phyloP scores from a whole-genome alignment of 2,888 invertebrate genomes.

The Margaritifera margaritifera region DNA sequence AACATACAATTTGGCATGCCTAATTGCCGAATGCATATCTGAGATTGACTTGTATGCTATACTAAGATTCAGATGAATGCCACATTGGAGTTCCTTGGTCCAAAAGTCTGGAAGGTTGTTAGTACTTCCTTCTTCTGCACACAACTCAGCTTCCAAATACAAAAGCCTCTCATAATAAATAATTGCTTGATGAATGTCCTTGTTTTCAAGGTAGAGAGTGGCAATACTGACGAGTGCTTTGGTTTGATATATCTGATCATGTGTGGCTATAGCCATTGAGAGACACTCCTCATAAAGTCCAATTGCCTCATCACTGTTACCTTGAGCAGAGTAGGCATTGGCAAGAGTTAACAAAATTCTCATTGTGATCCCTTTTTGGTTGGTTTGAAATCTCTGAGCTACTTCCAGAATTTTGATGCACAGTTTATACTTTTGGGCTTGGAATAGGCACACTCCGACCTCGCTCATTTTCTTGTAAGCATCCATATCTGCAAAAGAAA shows the following conservation, averaged over 20 bases:
- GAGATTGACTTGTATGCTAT: constrained; percentile 70
- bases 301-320: constrained; percentile 61
- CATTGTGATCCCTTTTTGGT: constrained; percentile 69
- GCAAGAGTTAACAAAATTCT: constrained; percentile 64
- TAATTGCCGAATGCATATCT: constrained; percentile 58
- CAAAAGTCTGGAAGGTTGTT: constrained; percentile 63
- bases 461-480: constrained; percentile 68
- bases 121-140: constrained; percentile 41
- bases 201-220: constrained; percentile 63
- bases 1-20: constrained; percentile 59
- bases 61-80: constrained; percentile 67
- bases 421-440: constrained; percentile 55
- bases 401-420: constrained; percentile 63
- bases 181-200: constrained; percentile 66
- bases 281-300: constrained; percentile 66
- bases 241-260: constrained; percentile 68
- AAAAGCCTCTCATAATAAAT: constrained; percentile 68
- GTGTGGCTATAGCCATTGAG: constrained; percentile 62
- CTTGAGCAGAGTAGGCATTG: constrained; percentile 62
- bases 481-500: constrained; percentile 61
- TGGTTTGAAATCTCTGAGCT: constrained; percentile 66
- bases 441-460: constrained; percentile 65
- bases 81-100: constrained; percentile 66
- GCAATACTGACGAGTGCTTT: constrained; percentile 69
- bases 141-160: constrained; percentile 61